phyloP scores from a whole-genome alignment of 2,113 vertebrate species.

The Leucosticte australis region DNA sequence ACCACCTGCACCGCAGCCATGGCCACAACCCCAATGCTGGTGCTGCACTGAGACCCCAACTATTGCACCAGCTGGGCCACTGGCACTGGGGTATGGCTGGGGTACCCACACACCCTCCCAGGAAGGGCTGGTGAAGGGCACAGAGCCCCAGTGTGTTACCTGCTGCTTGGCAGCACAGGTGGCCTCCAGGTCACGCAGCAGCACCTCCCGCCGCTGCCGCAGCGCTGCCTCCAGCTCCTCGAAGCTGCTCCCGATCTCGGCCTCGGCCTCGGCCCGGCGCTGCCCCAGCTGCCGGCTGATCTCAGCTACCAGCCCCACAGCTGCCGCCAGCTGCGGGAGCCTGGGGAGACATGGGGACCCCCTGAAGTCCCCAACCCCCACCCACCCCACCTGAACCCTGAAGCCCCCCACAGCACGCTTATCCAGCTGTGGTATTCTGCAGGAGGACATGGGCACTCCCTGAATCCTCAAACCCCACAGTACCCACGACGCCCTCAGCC shows the following conservation, averaged over 20 bases:
- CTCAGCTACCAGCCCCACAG: slow-evolving; percentile 87
- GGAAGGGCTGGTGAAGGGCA: background rate
- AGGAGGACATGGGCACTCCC: background rate
- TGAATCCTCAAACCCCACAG: background rate
- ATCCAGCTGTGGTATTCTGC: background rate
- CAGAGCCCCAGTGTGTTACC: slow-evolving; percentile 52
- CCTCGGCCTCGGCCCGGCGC: slow-evolving; percentile 83
- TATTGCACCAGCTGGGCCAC: rapidly evolving
- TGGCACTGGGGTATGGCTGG: background rate
- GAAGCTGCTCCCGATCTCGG: slow-evolving; percentile 86
- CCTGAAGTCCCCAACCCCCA: background rate
- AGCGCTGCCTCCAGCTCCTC: slow-evolving; percentile 88
- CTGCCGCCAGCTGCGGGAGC: slow-evolving; percentile 87
- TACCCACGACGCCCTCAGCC: rapidly evolving
- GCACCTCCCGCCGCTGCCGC: slow-evolving; percentile 85
- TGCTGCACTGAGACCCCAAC: background rate
- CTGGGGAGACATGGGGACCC: slow-evolving; percentile 37
- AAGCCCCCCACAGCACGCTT: background rate
- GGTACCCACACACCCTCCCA: background rate
- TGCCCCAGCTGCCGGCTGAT: slow-evolving; percentile 91
- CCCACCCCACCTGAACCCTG: slow-evolving; percentile 67
- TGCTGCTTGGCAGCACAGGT: slow-evolving; percentile 89
- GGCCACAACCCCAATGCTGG: background rate
- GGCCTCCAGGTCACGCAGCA: slow-evolving; percentile 85
- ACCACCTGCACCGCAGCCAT: background rate